Evolutionary conservation across 2,113 vertebrate species (phyloP).

Genomic region (Bungarus multicinctus): DNA sequence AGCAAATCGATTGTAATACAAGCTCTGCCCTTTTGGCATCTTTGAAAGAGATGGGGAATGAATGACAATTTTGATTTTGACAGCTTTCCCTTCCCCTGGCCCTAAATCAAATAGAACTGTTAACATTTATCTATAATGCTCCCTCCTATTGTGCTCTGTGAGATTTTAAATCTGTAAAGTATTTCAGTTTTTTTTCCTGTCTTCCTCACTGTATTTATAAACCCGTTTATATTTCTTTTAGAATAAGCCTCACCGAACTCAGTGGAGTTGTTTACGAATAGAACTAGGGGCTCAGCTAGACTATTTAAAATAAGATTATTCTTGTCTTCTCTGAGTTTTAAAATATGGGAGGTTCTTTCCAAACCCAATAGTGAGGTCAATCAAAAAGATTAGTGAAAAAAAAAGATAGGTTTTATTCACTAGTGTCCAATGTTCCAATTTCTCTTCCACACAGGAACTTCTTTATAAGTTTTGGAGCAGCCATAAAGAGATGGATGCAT

Average conservation of each 20-base stretch:
- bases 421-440: background rate
- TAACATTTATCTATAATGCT: background rate
- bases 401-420: background rate
- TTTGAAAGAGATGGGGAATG: background rate
- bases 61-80: background rate
- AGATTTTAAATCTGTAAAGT: background rate
- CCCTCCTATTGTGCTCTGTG: background rate
- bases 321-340: background rate
- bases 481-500: background rate
- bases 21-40: background rate
- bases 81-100: background rate
- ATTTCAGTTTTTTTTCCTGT: background rate
- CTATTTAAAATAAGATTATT: background rate
- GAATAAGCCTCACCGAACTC: background rate
- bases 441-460: background rate
- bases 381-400: no score
- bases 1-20: background rate
- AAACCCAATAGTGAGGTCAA: background rate
- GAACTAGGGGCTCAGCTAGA: background rate
- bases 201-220: background rate
- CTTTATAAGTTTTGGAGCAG: background rate
- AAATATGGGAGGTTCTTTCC: background rate
- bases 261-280: background rate
- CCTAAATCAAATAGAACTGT: background rate
- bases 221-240: background rate